Evolutionary conservation across 2,113 vertebrate species (phyloP).

Genomic region (Heteronetta atricapilla): DNA sequence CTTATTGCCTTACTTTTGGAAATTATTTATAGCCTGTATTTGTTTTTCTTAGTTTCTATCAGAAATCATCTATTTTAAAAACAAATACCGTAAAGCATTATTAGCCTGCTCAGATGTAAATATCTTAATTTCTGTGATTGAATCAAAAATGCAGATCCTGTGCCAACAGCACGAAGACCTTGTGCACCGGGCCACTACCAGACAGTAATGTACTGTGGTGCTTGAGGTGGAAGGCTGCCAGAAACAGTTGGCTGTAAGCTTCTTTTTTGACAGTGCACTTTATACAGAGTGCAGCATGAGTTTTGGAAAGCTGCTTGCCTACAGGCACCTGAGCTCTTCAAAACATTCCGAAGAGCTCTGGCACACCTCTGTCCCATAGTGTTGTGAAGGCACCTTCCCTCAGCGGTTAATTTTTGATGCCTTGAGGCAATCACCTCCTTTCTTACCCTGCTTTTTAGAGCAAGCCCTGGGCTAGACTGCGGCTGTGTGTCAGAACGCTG

Average conservation of each 20-base stretch:
- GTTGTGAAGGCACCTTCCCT: neutral
- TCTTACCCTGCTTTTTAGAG: neutral
- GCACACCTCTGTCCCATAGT: fast-evolving
- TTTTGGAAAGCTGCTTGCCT: no score
- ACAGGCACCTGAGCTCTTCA: no score
- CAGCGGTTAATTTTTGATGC: neutral
- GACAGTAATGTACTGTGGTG: fast-evolving
- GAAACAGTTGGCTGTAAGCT: neutral
- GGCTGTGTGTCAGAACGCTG: no score
- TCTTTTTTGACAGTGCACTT: fast-evolving
- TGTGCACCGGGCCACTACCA: fast-evolving
- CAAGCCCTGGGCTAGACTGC: neutral
- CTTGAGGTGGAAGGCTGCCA: fast-evolving
- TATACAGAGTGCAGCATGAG: fast-evolving
- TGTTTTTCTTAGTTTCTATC: neutral
- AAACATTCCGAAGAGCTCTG: fast-evolving
- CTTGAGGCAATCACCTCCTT: neutral
- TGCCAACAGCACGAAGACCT: fast-evolving
- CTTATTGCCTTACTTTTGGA: neutral
- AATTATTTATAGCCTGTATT: neutral
- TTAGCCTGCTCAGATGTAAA: neutral
- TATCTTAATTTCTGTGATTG: fast-evolving
- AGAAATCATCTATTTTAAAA: neutral
- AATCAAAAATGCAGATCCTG: fast-evolving
- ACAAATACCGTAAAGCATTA: neutral